A percentile compares a stretch with the other conserved stretches of the same genome.
phyloP scores from a whole-genome alignment of 2,797 vertebrate genomes.

The Emydoidea blandingii region DNA sequence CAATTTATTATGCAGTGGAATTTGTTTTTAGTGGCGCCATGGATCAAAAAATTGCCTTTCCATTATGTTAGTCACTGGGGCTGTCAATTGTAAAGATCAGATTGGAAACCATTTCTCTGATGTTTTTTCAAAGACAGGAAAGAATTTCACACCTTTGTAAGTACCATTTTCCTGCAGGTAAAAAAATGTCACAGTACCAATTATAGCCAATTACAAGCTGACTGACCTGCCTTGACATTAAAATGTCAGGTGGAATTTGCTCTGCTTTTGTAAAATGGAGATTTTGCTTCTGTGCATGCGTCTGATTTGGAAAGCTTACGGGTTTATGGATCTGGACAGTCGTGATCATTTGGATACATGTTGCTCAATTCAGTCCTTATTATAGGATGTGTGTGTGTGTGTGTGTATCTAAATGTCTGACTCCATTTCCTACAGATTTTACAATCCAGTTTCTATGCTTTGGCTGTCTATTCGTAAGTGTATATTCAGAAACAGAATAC shows the following conservation, averaged over 20 bases:
- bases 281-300: neutral
- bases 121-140: neutral
- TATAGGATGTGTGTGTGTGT: neutral
- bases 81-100: neutral
- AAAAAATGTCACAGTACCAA: neutral
- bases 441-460: neutral
- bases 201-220: conserved; percentile 11
- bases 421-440: neutral
- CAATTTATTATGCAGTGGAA: neutral
- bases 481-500: neutral
- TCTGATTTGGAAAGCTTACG: neutral
- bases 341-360: neutral
- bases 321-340: neutral
- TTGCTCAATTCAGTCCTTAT: neutral
- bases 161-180: conserved; percentile 35
- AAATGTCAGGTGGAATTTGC: neutral
- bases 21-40: neutral
- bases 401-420: neutral
- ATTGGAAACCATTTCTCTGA: neutral
- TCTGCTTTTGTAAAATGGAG: neutral
- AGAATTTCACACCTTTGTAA: conserved; percentile 15
- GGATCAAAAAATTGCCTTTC: neutral
- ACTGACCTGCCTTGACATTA: neutral
- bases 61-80: neutral
- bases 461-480: neutral